Base-by-base conservation (phyloP, 2,797 vertebrate genomes). In the Protonibea diacanthus region DNA sequence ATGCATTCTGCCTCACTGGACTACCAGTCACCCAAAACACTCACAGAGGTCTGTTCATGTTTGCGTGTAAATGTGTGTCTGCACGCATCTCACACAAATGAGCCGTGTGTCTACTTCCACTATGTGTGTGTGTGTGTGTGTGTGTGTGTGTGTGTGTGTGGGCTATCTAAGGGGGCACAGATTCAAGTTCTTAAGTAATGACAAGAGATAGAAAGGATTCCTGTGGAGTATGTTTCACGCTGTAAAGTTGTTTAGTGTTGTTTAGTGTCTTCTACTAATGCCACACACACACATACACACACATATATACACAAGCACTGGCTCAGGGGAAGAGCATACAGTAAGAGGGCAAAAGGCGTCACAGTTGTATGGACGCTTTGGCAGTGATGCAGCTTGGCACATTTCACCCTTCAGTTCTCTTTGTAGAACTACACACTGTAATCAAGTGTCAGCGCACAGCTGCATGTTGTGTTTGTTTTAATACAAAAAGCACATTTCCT, bases 1-100 rank as follows among this genome's bases (percentile, higher is more conserved):
- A 81, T 73, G 82, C 78, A 69, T 86, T 84, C 84, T 82, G 87
- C 77, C 78, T 86, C 82, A 73, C 27, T 75, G 72, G 71, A 76
- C 78, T 61, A 49, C 57, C 48, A 71, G 70, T 42, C 44, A 33
- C 60, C 52, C 58, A 64, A 64, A 78, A 53, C 60, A 33, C 77
- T 78, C 56, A 51, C 13, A 8, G n/a, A 21, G 21, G 45, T 45
- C 6, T 77, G 20, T 62, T 9, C 63, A 38, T 59, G 58, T 61
- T 52, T 68, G 18, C 52, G 44, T 73, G 53, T 18, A 38, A 38
- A 23, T n/a, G 65, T 58, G 53, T 55, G 61, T 55, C 5, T 69
- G 14, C 18, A 27, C 2, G 12, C 33, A 33, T 20, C 23, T 58
- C 45, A 27, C 67, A 49, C 45, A 20, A 13, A 15, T 71, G 63